Conservation (phyloP, 2,113 vertebrate genomes). For the Siniperca chuatsi region DNA sequence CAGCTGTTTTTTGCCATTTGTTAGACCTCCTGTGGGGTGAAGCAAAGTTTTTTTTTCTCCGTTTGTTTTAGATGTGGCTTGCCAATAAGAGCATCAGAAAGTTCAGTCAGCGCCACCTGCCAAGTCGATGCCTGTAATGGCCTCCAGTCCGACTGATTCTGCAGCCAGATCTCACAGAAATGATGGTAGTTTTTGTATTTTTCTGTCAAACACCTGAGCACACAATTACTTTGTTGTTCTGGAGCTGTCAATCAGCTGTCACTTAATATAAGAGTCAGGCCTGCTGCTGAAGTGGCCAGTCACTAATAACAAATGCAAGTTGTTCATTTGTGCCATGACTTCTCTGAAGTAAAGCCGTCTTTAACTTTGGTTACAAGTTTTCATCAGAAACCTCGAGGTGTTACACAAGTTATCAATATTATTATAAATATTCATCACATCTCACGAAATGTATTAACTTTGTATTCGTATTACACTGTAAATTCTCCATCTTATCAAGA, state of each 20-base stretch:
- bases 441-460: neutral
- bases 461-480: neutral
- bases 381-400: neutral
- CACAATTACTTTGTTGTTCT: neutral
- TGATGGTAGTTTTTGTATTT: neutral
- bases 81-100: neutral
- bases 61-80: neutral
- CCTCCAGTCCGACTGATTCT: neutral
- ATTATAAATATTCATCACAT: too few species aligned
- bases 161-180: neutral
- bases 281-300: neutral
- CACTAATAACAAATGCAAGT: neutral
- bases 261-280: neutral
- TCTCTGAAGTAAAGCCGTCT: neutral
- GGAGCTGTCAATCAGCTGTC: constrained; percentile 2
- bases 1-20: neutral
- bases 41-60: too few species aligned
- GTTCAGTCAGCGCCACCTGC: neutral
- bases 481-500: neutral
- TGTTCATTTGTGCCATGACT: too few species aligned
- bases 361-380: neutral
- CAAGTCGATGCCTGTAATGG: neutral
- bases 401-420: too few species aligned
- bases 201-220: neutral
- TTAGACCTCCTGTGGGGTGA: neutral